Conservation (phyloP, 1,140 invertebrate species). For the Andricus grossulariae region DNA sequence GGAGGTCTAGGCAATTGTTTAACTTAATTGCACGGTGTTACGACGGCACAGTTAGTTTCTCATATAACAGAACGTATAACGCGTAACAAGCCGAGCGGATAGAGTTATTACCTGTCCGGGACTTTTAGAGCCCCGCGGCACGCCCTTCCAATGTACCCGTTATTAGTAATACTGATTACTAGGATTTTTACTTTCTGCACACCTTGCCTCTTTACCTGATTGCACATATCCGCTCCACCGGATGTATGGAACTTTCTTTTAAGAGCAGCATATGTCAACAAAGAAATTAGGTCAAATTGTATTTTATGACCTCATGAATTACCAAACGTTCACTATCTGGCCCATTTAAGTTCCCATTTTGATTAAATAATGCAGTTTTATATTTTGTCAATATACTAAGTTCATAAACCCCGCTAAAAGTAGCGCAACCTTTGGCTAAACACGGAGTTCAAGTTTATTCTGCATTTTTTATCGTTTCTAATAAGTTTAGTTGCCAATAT, state of each 20-base stretch:
- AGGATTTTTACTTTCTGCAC: slow-evolving; percentile 54
- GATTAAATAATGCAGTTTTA: too few species aligned
- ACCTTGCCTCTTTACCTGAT: slow-evolving; percentile 25
- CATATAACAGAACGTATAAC: slow-evolving; percentile 60
- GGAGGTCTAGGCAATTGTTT: slow-evolving; percentile 69
- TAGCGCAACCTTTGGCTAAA: too few species aligned
- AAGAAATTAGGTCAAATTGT: too few species aligned
- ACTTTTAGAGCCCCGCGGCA: slow-evolving; percentile 68
- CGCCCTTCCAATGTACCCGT: slow-evolving; percentile 69
- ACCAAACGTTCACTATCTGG: too few species aligned
- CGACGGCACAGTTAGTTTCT: slow-evolving; percentile 65
- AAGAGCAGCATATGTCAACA: too few species aligned
- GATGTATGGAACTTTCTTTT: neutral
- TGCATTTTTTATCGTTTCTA: too few species aligned
- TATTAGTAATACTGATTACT: slow-evolving; percentile 68
- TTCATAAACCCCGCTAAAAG: too few species aligned
- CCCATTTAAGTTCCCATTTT: too few species aligned
- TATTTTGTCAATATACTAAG: too few species aligned
- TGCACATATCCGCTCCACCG: slow-evolving; percentile 9
- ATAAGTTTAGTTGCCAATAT: too few species aligned
- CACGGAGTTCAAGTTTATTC: too few species aligned
- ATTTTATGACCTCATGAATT: too few species aligned
- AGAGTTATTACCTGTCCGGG: slow-evolving; percentile 70
- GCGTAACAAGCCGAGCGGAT: slow-evolving; percentile 58
- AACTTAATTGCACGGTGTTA: slow-evolving; percentile 73